Evolutionary conservation across 2,797 vertebrate species (phyloP).

Genomic region (Acomys russatus): DNA sequence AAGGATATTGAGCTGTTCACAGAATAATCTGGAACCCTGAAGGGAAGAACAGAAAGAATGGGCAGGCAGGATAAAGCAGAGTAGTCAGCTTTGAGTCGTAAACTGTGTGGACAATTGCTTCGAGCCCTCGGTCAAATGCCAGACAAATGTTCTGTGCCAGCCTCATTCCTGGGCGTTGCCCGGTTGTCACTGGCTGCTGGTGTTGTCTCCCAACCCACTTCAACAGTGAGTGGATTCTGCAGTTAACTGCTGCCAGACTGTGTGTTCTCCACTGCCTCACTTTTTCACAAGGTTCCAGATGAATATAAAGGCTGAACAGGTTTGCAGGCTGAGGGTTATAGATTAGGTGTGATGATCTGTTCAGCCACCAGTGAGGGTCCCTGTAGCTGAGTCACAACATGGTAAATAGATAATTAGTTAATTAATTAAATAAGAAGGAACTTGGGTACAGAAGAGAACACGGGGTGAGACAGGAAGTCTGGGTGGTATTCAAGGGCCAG

Average conservation of each 20-base stretch:
- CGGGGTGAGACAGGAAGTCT: neutral
- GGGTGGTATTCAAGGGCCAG: no score
- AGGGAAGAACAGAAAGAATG: slow-evolving; percentile 10
- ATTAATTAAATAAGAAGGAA: neutral
- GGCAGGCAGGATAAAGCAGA: neutral
- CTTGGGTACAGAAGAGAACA: neutral
- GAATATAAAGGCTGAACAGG: neutral
- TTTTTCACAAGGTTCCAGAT: neutral
- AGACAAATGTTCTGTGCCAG: neutral
- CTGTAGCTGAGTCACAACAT: neutral
- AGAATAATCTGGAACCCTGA: slow-evolving; percentile 5
- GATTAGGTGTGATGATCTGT: neutral
- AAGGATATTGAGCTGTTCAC: slow-evolving; percentile 50
- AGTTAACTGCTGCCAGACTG: neutral
- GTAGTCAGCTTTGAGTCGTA: neutral
- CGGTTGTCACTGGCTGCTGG: neutral
- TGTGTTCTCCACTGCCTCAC: neutral
- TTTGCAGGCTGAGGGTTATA: neutral
- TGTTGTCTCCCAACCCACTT: no score
- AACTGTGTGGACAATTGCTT: neutral
- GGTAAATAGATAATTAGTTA: neutral
- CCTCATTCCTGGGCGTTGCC: neutral
- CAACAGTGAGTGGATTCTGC: neutral
- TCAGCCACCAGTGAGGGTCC: neutral
- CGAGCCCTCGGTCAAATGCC: neutral